Conservation (phyloP, 2,113 vertebrate species). For the Petroica traversi region DNA sequence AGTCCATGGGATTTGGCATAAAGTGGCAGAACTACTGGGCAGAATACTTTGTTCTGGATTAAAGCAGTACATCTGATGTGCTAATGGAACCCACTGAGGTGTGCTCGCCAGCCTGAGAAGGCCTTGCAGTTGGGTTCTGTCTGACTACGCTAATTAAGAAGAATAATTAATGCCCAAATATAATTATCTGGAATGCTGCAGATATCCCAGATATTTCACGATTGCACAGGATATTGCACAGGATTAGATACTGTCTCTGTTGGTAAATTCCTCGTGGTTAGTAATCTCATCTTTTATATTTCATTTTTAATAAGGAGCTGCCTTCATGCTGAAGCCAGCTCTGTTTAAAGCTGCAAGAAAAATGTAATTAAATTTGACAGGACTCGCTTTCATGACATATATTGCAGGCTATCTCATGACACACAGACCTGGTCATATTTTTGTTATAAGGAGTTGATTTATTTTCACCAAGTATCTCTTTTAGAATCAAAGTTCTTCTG, state of each 20-base stretch:
- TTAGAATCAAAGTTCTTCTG: constrained; percentile 9
- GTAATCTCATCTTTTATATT: constrained; percentile 43
- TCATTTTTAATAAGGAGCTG: constrained; percentile 32
- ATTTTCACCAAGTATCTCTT: constrained; percentile 37
- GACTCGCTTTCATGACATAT: constrained; percentile 15
- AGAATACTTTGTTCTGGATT: not conserved
- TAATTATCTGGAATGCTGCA: constrained; percentile 37
- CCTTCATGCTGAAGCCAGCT: constrained; percentile 38
- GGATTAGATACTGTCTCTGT: constrained; percentile 52
- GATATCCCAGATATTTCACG: constrained; percentile 15
- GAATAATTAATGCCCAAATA: constrained; percentile 12
- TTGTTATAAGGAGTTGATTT: constrained; percentile 47
- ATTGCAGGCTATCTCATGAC: constrained; percentile 44
- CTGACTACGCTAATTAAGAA: not conserved
- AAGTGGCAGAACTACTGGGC: not conserved
- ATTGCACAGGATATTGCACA: constrained; percentile 59
- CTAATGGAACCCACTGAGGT: not conserved
- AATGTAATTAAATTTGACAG: constrained; percentile 52
- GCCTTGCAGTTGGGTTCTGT: not conserved
- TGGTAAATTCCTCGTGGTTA: constrained; percentile 37
- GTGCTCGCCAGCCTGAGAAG: not conserved
- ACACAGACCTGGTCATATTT: constrained; percentile 31
- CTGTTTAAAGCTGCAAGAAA: constrained; percentile 37
- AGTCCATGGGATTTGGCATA: not conserved
- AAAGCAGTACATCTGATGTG: not conserved